Base-by-base conservation (phyloP, 2,797 vertebrate genomes). In the Decapterus maruadsi region DNA sequence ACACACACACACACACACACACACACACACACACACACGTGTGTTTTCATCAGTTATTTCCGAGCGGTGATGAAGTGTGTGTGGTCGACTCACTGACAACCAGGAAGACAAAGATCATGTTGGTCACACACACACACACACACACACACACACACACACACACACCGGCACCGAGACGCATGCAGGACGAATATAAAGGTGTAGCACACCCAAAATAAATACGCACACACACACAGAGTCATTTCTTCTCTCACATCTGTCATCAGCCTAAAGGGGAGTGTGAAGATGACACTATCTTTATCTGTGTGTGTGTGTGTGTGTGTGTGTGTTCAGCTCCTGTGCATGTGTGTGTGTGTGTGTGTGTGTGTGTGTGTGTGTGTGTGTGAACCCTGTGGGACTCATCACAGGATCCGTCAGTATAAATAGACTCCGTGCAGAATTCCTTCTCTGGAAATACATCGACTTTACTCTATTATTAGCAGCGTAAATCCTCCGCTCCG, bases 361-460 rank as follows among this genome's bases (percentile, higher is more conserved):
- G 46, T 26, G 67, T 8, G 17, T 26, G 26, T 26, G 26, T 26
- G 26, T 26, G 26, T 26, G 26, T 26, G 26, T 26, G 26, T 26
- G 26, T 26, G 26, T 26, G 1, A 26, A 26, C 26, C 84, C 58
- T 2, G 4, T 57, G 55, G 72, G 83, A 84, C 54, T 36, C 75
- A 77, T 90, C 84, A 84, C 9, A 67, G 80, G 77, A 72, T 84
- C 75, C 69, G 70, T 76, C 19, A 82, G 81, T 88, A 92, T 90
- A 87, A 89, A 91, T 89, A 92, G 84, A 14, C 68, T 62, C 59
- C 26, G 43, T 83, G 82, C 83, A 82, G 83, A 87, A 90, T 89
- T 78, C 82, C 77, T 78, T 75, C 81, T 87, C 85, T 88, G 88
- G 84, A 88, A 87, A 91, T 90, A 89, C 54, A 88, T 87, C 68